Percentiles rank a stretch among this genome's conserved stretches.
phyloP scores from a whole-genome alignment of 2,888 invertebrate genomes.

The Onthophagus sagittarius region DNA sequence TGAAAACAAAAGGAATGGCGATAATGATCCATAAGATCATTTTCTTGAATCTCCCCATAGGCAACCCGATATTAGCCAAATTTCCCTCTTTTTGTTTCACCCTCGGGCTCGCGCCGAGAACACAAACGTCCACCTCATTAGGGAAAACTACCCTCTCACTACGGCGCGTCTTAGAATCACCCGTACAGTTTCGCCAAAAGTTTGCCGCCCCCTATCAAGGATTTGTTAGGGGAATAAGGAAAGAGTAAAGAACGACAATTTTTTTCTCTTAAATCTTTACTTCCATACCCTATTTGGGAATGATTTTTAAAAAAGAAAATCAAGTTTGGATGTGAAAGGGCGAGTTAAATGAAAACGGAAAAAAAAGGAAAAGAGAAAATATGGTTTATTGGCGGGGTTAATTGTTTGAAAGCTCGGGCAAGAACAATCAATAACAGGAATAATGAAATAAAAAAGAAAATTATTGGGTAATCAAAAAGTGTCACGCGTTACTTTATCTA shows the following conservation, averaged over 20 bases:
- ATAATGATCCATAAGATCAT: not conserved
- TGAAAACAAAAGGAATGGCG: not conserved
- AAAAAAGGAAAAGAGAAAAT: not conserved
- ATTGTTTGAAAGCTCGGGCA: slow-evolving; percentile 48
- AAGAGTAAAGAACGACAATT: not conserved
- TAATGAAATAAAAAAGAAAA: slow-evolving; percentile 25
- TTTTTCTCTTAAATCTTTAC: not conserved
- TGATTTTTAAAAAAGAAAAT: no score
- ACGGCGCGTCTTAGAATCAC: not conserved
- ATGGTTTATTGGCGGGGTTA: slow-evolving; percentile 44
- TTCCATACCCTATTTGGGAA: not conserved
- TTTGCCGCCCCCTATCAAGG: not conserved
- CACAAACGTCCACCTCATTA: not conserved
- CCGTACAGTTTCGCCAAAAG: not conserved
- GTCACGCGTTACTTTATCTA: not conserved
- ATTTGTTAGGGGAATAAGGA: not conserved
- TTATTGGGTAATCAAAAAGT: not conserved
- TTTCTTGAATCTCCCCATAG: not conserved
- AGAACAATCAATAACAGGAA: slow-evolving; percentile 43
- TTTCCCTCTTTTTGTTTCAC: not conserved
- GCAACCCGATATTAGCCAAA: not conserved
- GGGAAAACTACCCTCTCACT: not conserved
- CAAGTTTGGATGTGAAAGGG: not conserved
- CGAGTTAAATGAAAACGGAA: not conserved
- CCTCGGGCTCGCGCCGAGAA: not conserved